Evolutionary conservation across 2,888 invertebrate genomes (phyloP), one percentile per base, ranked within the genome.

Genomic region (Gymnosoma rotundatum): DNA sequence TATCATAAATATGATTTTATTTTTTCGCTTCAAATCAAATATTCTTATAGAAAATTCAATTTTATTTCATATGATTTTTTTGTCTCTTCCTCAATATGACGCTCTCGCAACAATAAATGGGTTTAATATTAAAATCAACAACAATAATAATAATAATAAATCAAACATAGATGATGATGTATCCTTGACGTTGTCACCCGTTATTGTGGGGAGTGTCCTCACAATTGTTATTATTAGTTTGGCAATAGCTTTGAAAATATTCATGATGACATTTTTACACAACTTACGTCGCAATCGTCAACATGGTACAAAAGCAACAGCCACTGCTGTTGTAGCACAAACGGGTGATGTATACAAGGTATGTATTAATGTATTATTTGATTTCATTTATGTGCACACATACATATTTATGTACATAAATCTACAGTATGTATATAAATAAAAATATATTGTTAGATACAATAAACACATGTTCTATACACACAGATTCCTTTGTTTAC

Each of bases 191-290:
- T 86, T 92, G 87, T 92, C 92, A 72, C 92, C 92, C 83, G 91
- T 92, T 87, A 89, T 92, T 87, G 90, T 92, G 87, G 92, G 92
- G 78, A 90, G 91, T 87, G 91, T 92, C 78, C 88, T 92, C 86
- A 92, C 92, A 87, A 90, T 92, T 88, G 89, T 92, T 89, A 91
- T 92, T 88, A 92, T 92, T 88, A 92, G 92, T 86, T 87, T 92
- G 86, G 92, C 89, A 79, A 91, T 92, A 88, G 92, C 92, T 84
- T 87, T 92, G 86, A 88, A 92, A 81, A 91, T 92, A 89, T 92
- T 92, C 88, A 89, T 91, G 86, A 89, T 91, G 87, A 92, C 92
- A 87, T 92, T 92, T 88, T 87, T 92, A 86, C 89, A 91, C 88
- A 92, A 92, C 89, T 89, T 92, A 85, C 90, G 91, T 76, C 89